Base-by-base conservation (phyloP, 2,888 invertebrate genomes). In the Macropis europaea region DNA sequence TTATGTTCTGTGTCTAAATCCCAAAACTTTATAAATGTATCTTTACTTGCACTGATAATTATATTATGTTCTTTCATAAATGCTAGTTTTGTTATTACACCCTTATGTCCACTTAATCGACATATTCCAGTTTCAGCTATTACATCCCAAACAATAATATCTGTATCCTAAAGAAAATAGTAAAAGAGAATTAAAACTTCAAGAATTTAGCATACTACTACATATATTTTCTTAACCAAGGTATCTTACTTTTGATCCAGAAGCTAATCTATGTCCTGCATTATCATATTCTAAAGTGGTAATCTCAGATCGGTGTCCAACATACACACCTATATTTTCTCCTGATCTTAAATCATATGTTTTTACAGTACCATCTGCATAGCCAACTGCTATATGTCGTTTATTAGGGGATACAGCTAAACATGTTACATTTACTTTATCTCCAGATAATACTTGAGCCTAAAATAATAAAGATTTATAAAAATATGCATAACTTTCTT, bases 1-100 rank as follows among this genome's bases (percentile, higher is more conserved):
- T 99, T 99, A 86, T 97, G 96, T 83, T 97, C 96, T 4, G 97
- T 97, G 79, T 96, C 95, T 77, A 99, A 92, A 90, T 99, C 97
- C 99, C 99, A 99, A 89, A 99, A 97, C 90, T 99, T 99, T 0
- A 99, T 93, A 88, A 96, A 96, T 6, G 96, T 96, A 89, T 99
- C 99, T 90, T 97, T 98, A 0, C 98, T 98, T 34, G 95, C 93
- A 82, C 96, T 95, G 5, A 97, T 92, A 6, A 97, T 89, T 75
- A 95, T 92, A 78, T 94, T 93, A 2, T 76, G 77, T 62, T 94
- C 91, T 63, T 93, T 92, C 89, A 96, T 92, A 84, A 97, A 97
- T 5, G 93, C 91, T 0, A 95, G 90, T 91, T 96, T 95, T 0
- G 98, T 99, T 15, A 99, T 92, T 0, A 94, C 93, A 17, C 96